Base-by-base conservation (phyloP, 2,797 vertebrate genomes). In the Spinus pinus region DNA sequence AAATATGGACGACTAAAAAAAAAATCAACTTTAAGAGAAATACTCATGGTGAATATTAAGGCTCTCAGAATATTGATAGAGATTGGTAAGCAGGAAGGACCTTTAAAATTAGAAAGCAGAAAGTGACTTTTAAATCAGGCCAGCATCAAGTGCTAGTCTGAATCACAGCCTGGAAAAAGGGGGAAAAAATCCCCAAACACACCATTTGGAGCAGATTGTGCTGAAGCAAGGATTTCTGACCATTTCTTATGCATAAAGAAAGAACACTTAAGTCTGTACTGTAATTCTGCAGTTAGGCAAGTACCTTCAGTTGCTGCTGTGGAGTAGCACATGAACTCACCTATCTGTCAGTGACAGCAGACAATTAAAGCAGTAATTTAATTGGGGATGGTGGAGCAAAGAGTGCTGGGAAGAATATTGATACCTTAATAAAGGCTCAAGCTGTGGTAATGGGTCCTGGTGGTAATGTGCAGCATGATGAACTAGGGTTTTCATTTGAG, bases 291-390 rank as follows among this genome's bases (percentile, higher is more conserved):
- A 71, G 27, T 60, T 72, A 88, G 75, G 42, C 23, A 86, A 89
- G 62, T 47, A 37, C 78, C 53, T 91, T 78, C 14, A 14, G 46
- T 75, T 69, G 50, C 78, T 91, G 39, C 81, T 95, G 85, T 73
- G 78, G 75, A 82, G 56, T 33, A 56, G 83, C 73, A 78, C 77
- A 80, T 3, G 24, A 33, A 46, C 70, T 94, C 57, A 58, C 67
- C 90, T 93, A 66, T 88, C 93, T 78, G 74, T 95, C 91, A 95
- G 81, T 88, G 92, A 86, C 87, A 96, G 80, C 58, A 95, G 90
- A 90, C 92, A 95, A 96, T 86, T 97, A 96, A 96, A 93, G 69
- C 93, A 75, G 83, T 93, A 96, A 93, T 94, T 89, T 96, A 95
- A 96, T 90, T 86, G 85, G 91, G 71, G 90, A 87, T 95, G 94